Conservation (phyloP, 1,140 invertebrate genomes). For the Zaprionus tsacasi region DNA sequence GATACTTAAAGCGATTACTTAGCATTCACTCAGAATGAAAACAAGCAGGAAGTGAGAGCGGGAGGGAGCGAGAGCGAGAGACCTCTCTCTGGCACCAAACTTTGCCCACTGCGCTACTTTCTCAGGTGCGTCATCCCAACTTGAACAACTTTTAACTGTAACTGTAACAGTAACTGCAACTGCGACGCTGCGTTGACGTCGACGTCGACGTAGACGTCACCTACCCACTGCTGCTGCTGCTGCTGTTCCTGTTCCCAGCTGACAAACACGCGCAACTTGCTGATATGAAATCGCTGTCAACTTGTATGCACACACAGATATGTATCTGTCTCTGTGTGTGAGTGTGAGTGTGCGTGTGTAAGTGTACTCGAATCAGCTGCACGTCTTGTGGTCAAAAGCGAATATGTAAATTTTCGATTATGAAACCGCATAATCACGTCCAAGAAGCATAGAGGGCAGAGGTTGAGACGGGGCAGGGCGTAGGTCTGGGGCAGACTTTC, state of each 20-base stretch:
- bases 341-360: slow-evolving; percentile 23
- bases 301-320: background rate
- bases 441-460: slow-evolving; percentile 31
- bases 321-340: slow-evolving; percentile 16
- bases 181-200: background rate
- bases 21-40: background rate
- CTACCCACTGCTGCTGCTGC: background rate
- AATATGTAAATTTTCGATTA: slow-evolving; percentile 80
- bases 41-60: background rate
- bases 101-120: slow-evolving; percentile 37
- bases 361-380: slow-evolving; percentile 51
- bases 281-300: slow-evolving; percentile 31
- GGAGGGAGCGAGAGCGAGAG: background rate
- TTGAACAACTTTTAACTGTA: slow-evolving; percentile 19
- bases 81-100: background rate
- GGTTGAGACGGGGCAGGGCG: slow-evolving; percentile 4
- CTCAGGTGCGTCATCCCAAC: slow-evolving; percentile 40
- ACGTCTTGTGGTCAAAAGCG: slow-evolving; percentile 48
- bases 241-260: slow-evolving; percentile 16
- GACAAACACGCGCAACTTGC: slow-evolving; percentile 31
- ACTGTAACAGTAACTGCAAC: slow-evolving; percentile 34
- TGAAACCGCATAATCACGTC: slow-evolving; percentile 71
- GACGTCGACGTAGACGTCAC: background rate
- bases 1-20: background rate
- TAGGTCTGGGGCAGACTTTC: slow-evolving; percentile 60